phyloP scores from a whole-genome alignment of 2,113 vertebrate species.

The Cacatua alba region DNA sequence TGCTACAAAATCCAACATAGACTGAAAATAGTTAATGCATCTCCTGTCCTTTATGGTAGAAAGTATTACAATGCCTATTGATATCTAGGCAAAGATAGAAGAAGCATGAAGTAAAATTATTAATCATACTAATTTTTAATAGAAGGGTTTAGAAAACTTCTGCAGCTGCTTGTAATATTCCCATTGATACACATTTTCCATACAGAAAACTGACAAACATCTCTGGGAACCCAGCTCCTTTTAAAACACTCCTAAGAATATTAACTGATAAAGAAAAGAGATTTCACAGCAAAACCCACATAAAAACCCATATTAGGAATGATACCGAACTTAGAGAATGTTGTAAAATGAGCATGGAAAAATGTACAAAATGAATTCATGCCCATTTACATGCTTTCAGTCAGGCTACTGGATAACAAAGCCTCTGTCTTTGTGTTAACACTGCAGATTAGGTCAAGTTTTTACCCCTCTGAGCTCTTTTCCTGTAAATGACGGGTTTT shows the following conservation, averaged over 20 bases:
- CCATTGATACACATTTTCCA: not conserved
- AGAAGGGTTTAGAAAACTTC: not conserved
- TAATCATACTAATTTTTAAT: slow-evolving; percentile 19
- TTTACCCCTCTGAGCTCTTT: slow-evolving; percentile 99
- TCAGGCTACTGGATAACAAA: slow-evolving; percentile 97
- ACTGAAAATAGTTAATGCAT: not conserved
- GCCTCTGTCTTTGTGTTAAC: slow-evolving; percentile 98
- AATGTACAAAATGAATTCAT: slow-evolving; percentile 93
- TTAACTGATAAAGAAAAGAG: slow-evolving; percentile 72
- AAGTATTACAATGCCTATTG: not conserved
- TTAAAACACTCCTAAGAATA: slow-evolving; percentile 60
- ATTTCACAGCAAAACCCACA: slow-evolving; percentile 68
- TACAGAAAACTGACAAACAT: slow-evolving; percentile 15
- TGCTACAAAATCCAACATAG: not conserved
- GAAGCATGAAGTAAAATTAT: slow-evolving; percentile 5
- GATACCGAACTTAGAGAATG: slow-evolving; percentile 81
- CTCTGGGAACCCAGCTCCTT: slow-evolving; percentile 42
- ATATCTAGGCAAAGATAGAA: not conserved
- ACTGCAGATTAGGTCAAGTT: slow-evolving; percentile 99
- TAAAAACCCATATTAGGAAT: slow-evolving; percentile 78
- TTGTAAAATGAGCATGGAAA: slow-evolving; percentile 86
- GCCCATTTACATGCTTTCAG: slow-evolving; percentile 96
- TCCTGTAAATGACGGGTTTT: slow-evolving; percentile 99
- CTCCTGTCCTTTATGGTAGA: not conserved
- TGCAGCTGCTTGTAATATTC: not conserved